Conservation (phyloP, 2,113 vertebrate genomes). For the Mugil cephalus region DNA sequence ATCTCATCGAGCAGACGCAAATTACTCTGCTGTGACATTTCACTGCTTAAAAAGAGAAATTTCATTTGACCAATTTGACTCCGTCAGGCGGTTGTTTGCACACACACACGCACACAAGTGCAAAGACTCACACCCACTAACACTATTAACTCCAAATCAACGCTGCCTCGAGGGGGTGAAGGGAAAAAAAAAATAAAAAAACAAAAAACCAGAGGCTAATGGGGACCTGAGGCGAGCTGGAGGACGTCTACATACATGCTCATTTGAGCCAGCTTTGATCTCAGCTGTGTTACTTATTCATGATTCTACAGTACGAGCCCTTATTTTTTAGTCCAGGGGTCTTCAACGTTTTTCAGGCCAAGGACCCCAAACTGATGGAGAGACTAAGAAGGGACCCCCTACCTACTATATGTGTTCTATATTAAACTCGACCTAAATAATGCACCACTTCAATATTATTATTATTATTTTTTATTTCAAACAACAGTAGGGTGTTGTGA, state of each 20-base stretch:
- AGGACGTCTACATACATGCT: constrained; percentile 37
- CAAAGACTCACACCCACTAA: constrained; percentile 10
- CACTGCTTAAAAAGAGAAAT: constrained; percentile 54
- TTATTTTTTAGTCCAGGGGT: constrained; percentile 2
- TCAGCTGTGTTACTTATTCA: constrained; percentile 30
- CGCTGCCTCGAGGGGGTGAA: background rate
- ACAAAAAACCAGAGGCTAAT: constrained; percentile 29
- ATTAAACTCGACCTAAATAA: no score
- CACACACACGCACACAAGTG: constrained; percentile 23
- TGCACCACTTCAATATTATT: no score
- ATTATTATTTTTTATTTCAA: no score
- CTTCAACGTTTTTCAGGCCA: no score
- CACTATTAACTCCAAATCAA: constrained; percentile 28
- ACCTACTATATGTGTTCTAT: no score
- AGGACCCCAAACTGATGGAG: no score
- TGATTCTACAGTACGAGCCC: background rate
- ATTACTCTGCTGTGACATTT: constrained; percentile 70
- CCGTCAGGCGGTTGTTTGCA: constrained; percentile 3
- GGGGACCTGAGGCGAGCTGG: constrained; percentile 25
- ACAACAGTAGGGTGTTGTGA: no score
- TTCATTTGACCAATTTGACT: constrained; percentile 51
- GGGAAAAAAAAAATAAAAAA: background rate
- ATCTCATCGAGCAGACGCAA: constrained; percentile 59
- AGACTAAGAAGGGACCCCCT: no score
- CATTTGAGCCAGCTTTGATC: constrained; percentile 56